Evolutionary conservation across 2,113 vertebrate species (phyloP), one percentile per base, ranked within the genome.

Genomic region (Brienomyrus longianalis): DNA sequence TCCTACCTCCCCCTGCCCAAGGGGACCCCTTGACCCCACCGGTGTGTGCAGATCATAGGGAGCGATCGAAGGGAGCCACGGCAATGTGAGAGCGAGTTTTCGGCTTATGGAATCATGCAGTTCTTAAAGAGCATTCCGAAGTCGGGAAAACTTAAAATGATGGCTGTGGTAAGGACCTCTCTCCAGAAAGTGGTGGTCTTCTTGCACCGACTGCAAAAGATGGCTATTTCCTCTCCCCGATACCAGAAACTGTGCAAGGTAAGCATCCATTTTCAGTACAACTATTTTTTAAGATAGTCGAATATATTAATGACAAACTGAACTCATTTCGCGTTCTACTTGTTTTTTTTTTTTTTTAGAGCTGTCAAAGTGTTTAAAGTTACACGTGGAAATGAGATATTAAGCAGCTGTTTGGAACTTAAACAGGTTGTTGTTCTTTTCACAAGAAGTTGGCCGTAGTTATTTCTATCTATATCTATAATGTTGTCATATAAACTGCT

Each of bases 181-280:
- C 95, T 97, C 92, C 97, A 97, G 95, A 97, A 97, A 96, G 96
- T 97, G 96, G 96, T 97, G 93, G 94, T 97, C 92, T 95, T 97
- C 94, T 95, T 97, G 91, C 97, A 97, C 95, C 96, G 96, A 93
- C 95, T 97, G 89, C 97, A 97, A 93, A 97, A 96, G 92, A 96
- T 97, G 96, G 96, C 97, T 92, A 96, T 97, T 93, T 97, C 96
- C 89, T 97, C 97, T 31, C 96, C 97, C 87, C 96, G 96, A 51
- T 97, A 97, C 92, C 97, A 97, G 95, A 97, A 97, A 95, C 96
- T 97, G 89, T 97, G 96, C 93, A 97, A 97, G 97, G 97, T 97
- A 94, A 96, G 94, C 95, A 56, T 39, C 50, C 50, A 3, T 52
- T 19, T 52, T 51, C 11, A 9, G 35, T 50, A 5, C 1, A 86